Base-by-base conservation (phyloP, 2,113 vertebrate genomes). In the Morone chrysops region DNA sequence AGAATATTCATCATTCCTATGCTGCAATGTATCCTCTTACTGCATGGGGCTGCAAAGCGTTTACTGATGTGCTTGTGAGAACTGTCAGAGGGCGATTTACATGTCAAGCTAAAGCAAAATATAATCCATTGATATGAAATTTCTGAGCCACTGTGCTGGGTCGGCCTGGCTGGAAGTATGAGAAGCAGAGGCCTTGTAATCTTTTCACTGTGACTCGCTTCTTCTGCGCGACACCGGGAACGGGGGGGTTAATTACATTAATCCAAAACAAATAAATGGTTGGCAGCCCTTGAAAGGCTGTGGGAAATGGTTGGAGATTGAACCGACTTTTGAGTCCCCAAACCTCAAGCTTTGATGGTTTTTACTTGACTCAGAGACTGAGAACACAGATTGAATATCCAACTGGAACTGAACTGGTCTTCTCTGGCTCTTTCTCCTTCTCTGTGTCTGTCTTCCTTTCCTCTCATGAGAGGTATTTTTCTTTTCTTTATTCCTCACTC, bases 211-310 rank as follows among this genome's bases (percentile, higher is more conserved):
- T 75, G 82, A 85, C 91, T 81, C 12, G 83, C 56, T 85, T 71
- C 81, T 81, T 82, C 73, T 76, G 83, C 76, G 92, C 70, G 86
- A 92, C 91, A 88, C 74, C 56, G 81, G 77, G 65, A 77, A 73
- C 20, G 78, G 82, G 87, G 75, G 89, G 87, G 89, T 82, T 92
- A 93, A 94, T 94, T 90, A 92, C 85, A 92, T 91, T 94, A 94
- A 94, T 93, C 91, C 86, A 91, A 92, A 92, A 93, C 90, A 94
- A 95, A 94, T 92, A 93, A 92, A 93, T 75, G 85, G 85, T 89
- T 95, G 92, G 91, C 92, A 91, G 72, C 5, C 38, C 72, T 88
- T 93, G 80, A 94, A 93, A 94, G 89, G 84, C 82, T 88, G 85
- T 47, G 92, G 89, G 86, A 91, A 89, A 86, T 72, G 85, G 81